phyloP scores from a whole-genome alignment of 1,140 invertebrate genomes.

The Agrilus planipennis region DNA sequence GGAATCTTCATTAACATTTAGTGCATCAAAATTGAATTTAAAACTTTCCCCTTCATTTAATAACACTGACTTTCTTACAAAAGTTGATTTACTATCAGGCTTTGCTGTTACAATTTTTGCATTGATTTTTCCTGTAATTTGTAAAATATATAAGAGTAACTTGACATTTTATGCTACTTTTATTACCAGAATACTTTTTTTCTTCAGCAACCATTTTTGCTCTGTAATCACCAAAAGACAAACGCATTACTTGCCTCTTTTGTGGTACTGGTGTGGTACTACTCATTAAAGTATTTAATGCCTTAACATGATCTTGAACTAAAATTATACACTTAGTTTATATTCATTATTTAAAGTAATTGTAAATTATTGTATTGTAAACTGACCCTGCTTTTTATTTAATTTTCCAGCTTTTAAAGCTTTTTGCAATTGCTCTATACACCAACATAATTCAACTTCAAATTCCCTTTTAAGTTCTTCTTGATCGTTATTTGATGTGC shows the following conservation, averaged over 20 bases:
- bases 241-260: slow-evolving; percentile 61
- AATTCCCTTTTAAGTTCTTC: too few relatives aligned
- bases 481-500: too few relatives aligned
- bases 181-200: slow-evolving; percentile 46
- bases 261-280: slow-evolving; percentile 50
- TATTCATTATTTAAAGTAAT: slow-evolving; percentile 8
- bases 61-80: slow-evolving; percentile 40
- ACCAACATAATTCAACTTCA: slow-evolving; percentile 63
- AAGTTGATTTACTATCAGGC: slow-evolving; percentile 40
- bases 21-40: slow-evolving; percentile 33
- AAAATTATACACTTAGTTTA: slow-evolving; percentile 22
- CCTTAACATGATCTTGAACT: slow-evolving; percentile 49
- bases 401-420: slow-evolving; percentile 46
- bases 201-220: slow-evolving; percentile 61
- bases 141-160: slow-evolving; percentile 7
- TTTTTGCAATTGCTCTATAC: slow-evolving; percentile 55
- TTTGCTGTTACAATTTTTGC: slow-evolving; percentile 29
- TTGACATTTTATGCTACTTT: slow-evolving; percentile 24
- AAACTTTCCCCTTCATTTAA: slow-evolving; percentile 28
- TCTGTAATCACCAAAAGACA: slow-evolving; percentile 60
- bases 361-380: slow-evolving; percentile 7
- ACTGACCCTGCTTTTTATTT: slow-evolving; percentile 46
- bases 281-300: slow-evolving; percentile 52
- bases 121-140: slow-evolving; percentile 27
- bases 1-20: slow-evolving; percentile 8